Conservation (phyloP, 2,797 vertebrate species). For the Odontamblyopus rebecca region DNA sequence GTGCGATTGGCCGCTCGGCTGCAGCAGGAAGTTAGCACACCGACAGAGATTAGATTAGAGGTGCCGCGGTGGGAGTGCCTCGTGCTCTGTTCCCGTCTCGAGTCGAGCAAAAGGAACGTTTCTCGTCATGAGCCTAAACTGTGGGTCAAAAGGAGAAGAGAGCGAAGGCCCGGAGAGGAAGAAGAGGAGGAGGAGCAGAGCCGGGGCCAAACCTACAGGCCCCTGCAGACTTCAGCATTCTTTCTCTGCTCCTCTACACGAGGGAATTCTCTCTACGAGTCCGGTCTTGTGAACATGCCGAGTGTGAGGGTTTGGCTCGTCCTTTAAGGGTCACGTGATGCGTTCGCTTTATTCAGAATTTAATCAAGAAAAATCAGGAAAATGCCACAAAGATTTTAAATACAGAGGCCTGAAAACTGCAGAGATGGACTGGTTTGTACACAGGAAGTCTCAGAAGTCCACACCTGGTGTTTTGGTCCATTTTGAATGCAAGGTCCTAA, state of each 20-base stretch:
- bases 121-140: too few species aligned
- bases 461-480: too few species aligned
- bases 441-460: too few species aligned
- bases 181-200: not conserved
- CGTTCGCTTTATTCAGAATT: not conserved
- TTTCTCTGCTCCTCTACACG: not conserved
- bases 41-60: not conserved
- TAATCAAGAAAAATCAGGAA: not conserved
- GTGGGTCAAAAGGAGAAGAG: too few species aligned
- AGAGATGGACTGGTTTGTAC: too few species aligned
- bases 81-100: not conserved
- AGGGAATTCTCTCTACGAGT: conserved; percentile 1
- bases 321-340: not conserved
- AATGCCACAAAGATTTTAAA: too few species aligned
- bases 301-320: not conserved
- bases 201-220: not conserved
- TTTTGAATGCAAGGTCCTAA: too few species aligned
- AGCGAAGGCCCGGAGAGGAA: too few species aligned
- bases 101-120: not conserved
- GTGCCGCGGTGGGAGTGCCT: not conserved
- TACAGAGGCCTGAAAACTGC: too few species aligned
- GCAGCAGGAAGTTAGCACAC: not conserved
- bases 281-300: not conserved
- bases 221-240: not conserved
- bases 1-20: not conserved